These are phyloP conservation scores for Tinea semifulvella DNA, from an alignment of 2,888 invertebrate species.

Conservation along the genomic window DNA sequence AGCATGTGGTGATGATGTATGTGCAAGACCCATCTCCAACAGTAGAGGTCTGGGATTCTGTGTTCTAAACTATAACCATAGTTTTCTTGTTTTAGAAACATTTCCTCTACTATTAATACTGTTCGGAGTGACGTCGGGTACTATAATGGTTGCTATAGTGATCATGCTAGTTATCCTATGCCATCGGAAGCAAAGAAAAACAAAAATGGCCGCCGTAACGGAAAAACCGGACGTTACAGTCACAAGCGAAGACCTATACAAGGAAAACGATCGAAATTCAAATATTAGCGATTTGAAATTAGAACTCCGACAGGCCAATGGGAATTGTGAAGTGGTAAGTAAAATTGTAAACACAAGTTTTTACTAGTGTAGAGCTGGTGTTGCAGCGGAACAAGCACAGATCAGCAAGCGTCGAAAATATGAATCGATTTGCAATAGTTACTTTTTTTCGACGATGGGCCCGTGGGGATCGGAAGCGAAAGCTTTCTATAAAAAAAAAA, in stretches of 20 bases:
- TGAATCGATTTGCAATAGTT: too few species aligned
- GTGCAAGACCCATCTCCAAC: too few species aligned
- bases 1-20: too few species aligned
- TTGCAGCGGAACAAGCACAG: too few species aligned
- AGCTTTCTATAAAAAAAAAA: too few species aligned
- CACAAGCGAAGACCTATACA: constrained; percentile 60
- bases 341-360: constrained; percentile 17
- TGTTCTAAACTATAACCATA: too few species aligned
- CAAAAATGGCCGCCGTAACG: constrained; percentile 49
- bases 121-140: constrained; percentile 86
- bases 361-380: not conserved
- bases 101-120: constrained; percentile 84
- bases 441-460: too few species aligned
- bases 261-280: constrained; percentile 88
- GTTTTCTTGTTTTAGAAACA: constrained; percentile 69
- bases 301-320: constrained; percentile 85
- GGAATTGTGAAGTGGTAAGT: constrained; percentile 78
- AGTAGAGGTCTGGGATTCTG: too few species aligned
- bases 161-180: constrained; percentile 87
- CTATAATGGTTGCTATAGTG: constrained; percentile 84
- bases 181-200: constrained; percentile 71
- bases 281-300: constrained; percentile 93
- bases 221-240: constrained; percentile 70
- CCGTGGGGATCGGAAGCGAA: too few species aligned
- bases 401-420: not conserved